phyloP scores from a whole-genome alignment of 2,113 vertebrate species.

The Prinia subflava region DNA sequence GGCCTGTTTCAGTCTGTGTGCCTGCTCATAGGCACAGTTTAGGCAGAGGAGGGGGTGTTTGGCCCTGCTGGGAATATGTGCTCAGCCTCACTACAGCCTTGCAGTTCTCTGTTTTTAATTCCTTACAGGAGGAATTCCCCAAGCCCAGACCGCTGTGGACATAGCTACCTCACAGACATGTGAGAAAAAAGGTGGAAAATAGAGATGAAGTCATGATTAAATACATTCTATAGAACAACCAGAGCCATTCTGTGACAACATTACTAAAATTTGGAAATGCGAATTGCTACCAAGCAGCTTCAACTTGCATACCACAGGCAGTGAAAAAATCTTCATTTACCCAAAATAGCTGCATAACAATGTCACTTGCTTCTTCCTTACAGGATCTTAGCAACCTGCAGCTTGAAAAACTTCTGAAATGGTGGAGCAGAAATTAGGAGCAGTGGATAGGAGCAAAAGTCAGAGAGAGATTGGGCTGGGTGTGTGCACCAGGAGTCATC shows the following conservation, averaged over 20 bases:
- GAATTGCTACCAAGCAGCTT: not conserved
- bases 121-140: not conserved
- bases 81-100: not conserved
- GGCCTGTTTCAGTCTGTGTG: not conserved
- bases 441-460: not conserved
- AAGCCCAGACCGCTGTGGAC: not conserved
- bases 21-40: not conserved
- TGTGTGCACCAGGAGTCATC: not conserved
- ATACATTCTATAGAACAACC: not conserved
- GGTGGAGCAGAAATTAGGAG: too few relatives aligned
- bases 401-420: not conserved
- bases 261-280: not conserved
- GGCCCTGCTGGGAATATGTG: not conserved
- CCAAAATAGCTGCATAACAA: not conserved
- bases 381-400: not conserved
- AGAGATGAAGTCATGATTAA: not conserved
- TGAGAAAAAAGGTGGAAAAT: not conserved
- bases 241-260: not conserved
- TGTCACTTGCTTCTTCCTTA: fast-evolving
- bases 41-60: not conserved
- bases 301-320: not conserved
- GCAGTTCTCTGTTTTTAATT: too few relatives aligned
- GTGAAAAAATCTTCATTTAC: not conserved
- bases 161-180: not conserved
- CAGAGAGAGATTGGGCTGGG: not conserved